Conservation (phyloP, 2,113 vertebrate species). For the Natator depressus region DNA sequence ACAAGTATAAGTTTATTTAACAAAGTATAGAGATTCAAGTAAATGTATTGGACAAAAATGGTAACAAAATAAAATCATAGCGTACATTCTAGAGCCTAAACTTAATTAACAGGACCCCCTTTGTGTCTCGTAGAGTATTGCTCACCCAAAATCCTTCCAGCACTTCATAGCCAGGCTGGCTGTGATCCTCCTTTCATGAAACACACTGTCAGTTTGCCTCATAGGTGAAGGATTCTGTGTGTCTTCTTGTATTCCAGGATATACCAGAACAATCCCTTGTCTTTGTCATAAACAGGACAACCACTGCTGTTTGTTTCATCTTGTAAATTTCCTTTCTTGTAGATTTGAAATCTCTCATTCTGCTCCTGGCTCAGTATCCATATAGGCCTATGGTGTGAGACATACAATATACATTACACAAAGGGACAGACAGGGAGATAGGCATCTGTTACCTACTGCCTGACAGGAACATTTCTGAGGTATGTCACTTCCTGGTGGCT, state of each 20-base stretch:
- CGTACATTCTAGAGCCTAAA: neutral
- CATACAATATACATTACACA: neutral
- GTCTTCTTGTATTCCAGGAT: neutral
- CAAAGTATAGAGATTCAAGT: neutral
- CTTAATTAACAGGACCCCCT: neutral
- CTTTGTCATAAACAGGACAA: neutral
- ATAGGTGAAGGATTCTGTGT: neutral
- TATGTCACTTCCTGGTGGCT: neutral
- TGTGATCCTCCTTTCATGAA: no score
- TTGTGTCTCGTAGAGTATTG: neutral
- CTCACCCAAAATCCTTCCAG: no score
- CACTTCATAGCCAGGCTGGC: no score
- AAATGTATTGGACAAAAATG: neutral
- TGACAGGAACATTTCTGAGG: neutral
- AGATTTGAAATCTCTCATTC: neutral
- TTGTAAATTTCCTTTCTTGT: neutral
- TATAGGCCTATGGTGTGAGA: neutral
- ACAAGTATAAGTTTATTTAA: neutral
- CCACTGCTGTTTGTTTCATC: neutral
- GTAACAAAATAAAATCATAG: neutral
- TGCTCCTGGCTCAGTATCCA: neutral
- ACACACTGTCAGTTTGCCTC: no score
- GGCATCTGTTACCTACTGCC: neutral
- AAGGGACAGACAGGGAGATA: neutral
- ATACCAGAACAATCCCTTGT: neutral